Percentiles rank a stretch among this genome's conserved stretches.
phyloP scores from a whole-genome alignment of 1,140 invertebrate genomes.

The Anagrus nilaparvatae region DNA sequence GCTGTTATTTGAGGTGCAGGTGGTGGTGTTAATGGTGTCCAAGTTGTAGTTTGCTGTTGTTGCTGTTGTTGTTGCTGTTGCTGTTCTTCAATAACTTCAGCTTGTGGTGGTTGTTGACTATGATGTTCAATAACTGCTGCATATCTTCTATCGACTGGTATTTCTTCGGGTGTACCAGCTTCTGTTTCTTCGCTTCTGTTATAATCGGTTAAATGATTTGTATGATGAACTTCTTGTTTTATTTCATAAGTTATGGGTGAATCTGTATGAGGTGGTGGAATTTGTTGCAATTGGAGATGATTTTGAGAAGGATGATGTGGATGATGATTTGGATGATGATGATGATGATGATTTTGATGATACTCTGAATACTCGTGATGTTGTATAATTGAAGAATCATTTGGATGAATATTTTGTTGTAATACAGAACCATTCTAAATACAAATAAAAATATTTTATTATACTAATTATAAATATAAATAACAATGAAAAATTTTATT shows the following conservation, averaged over 20 bases:
- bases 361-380: conserved; percentile 19
- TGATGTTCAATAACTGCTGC: conserved; percentile 9
- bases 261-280: too few species aligned
- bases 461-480: background rate
- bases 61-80: conserved; percentile 33
- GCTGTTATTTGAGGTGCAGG: conserved; percentile 36
- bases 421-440: conserved; percentile 9
- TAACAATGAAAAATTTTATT: conserved; percentile 11
- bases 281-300: conserved; percentile 17
- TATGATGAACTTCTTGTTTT: too few species aligned
- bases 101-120: conserved; percentile 13
- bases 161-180: too few species aligned
- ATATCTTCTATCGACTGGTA: conserved; percentile 12
- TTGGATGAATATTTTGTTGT: conserved; percentile 17
- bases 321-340: conserved; percentile 19
- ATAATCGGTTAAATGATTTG: too few species aligned
- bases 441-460: background rate
- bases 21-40: conserved; percentile 36
- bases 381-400: conserved; percentile 9
- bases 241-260: too few species aligned
- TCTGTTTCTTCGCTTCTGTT: too few species aligned
- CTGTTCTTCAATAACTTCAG: conserved; percentile 16
- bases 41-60: conserved; percentile 33
- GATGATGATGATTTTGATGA: conserved; percentile 18
- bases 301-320: conserved; percentile 6